phyloP scores from a whole-genome alignment of 2,888 invertebrate genomes.

The Exocentrus adspersus region DNA sequence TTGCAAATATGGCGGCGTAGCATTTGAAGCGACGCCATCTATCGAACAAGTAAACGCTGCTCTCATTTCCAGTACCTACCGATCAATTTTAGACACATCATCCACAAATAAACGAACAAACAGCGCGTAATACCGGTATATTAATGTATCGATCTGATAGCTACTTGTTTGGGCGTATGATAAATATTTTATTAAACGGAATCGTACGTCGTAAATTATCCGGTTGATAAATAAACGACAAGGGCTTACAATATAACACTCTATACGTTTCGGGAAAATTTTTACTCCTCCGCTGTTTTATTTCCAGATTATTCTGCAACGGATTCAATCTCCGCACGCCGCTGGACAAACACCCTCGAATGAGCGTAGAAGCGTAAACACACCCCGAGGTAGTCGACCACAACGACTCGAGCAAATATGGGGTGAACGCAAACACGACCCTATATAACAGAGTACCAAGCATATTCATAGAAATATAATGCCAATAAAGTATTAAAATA shows the following conservation, averaged over 20 bases:
- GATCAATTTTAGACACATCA: not conserved
- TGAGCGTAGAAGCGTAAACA: too few species aligned
- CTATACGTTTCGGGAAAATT: not conserved
- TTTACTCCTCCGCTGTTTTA: not conserved
- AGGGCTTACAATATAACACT: too few species aligned
- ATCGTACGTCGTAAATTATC: constrained; percentile 12
- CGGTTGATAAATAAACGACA: constrained; percentile 10
- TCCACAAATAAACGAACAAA: not conserved
- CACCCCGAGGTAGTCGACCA: constrained; percentile 29
- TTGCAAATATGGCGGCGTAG: constrained; percentile 13
- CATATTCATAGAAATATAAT: constrained; percentile 32
- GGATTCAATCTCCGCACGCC: too few species aligned
- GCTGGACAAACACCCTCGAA: too few species aligned
- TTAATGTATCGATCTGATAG: constrained; percentile 3
- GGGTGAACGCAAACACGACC: constrained; percentile 32
- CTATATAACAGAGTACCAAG: constrained; percentile 14
- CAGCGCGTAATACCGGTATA: not conserved
- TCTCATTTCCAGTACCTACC: not conserved
- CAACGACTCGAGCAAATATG: constrained; percentile 31
- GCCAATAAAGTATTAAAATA: constrained; percentile 35
- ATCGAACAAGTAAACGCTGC: not conserved
- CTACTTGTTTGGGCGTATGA: not conserved
- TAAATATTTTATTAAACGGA: constrained; percentile 12
- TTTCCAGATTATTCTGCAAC: too few species aligned
- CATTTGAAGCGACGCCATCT: constrained; percentile 4